phyloP scores from a whole-genome alignment of 1,140 invertebrate genomes.

The Chrysopa pallens region DNA sequence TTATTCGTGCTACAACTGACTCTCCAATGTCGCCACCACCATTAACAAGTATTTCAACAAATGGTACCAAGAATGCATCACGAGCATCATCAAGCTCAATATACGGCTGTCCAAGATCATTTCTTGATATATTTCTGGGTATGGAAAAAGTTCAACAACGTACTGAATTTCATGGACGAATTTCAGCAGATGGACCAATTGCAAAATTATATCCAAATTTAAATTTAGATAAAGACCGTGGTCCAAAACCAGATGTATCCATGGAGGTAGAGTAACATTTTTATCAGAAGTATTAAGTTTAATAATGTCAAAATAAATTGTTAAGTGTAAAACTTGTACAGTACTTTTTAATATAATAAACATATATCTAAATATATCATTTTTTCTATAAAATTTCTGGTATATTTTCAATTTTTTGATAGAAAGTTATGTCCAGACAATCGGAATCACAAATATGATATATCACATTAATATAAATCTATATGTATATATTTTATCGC shows the following conservation, averaged over 20 bases:
- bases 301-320: too few species aligned
- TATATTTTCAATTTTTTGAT: too few species aligned
- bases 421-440: too few species aligned
- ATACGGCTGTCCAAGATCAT: slow-evolving; percentile 1
- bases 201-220: slow-evolving; percentile 67
- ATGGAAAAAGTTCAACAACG: slow-evolving; percentile 33
- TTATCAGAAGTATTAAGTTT: too few species aligned
- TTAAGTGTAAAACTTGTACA: too few species aligned
- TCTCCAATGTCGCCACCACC: slow-evolving; percentile 61
- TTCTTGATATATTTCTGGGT: slow-evolving; percentile 7
- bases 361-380: too few species aligned
- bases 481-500: too few species aligned
- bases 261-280: slow-evolving; percentile 16
- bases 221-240: slow-evolving; percentile 25
- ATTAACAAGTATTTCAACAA: slow-evolving; percentile 19
- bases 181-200: slow-evolving; percentile 42
- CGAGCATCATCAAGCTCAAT: slow-evolving; percentile 4
- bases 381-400: too few species aligned
- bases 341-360: too few species aligned
- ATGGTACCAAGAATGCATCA: slow-evolving; percentile 24
- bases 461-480: too few species aligned
- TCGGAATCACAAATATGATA: too few species aligned
- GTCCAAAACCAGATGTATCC: slow-evolving; percentile 8
- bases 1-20: slow-evolving; percentile 62
- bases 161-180: slow-evolving; percentile 60